Base-by-base conservation (phyloP, 1,140 invertebrate genomes). In the Brachionus sp. region DNA sequence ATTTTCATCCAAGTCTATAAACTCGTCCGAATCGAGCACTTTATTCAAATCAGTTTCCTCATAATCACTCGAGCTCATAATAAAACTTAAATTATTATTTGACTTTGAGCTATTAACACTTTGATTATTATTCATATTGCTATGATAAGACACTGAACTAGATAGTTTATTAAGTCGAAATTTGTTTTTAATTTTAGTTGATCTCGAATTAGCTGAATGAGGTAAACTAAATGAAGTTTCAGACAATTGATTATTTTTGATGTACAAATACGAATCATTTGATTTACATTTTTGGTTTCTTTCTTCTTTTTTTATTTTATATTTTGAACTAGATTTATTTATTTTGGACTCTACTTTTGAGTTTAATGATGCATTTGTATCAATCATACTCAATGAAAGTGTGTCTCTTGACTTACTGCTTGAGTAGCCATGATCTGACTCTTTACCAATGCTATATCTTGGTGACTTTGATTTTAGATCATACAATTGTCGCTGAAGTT, bases 241-340 rank as follows among this genome's bases (percentile, higher is more conserved):
- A 19, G 16, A 46, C 39, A 75, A 75, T 33, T 75, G 70, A 13
- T 46, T 75, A 16, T 80, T 80, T 80, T 80, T 80, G 25, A 66
- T 80, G 29, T 80, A 80, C 16, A 80, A 62, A 80, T 80, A 80
- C 0, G 77, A 80, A 19, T 80, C 77, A n/a, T 80, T 80, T 42
- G 77, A 80, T 80, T 80, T 80, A 44, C 77, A 80, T 29, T 80
- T 80, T 50, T 42, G n/a, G 5, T 7, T 62, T 62, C 77, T 10
- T 62, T 80, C 77, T 62, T 80, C 77, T 50, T 80, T 80, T 80
- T 80, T 80, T 7, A 12, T 62, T 62, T 80, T 57, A 13, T 25
- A 42, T 62, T 62, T 80, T 29, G 77, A 42, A 12, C 13, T 37
- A 19, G 50, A 57, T 57, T 57, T 57, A 23, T 57, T 57, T 25